Percentiles rank a stretch among this genome's conserved stretches.
phyloP scores from a whole-genome alignment of 37 sponge, comb jelly and placozoan species.

The Tethya wilhelma region DNA sequence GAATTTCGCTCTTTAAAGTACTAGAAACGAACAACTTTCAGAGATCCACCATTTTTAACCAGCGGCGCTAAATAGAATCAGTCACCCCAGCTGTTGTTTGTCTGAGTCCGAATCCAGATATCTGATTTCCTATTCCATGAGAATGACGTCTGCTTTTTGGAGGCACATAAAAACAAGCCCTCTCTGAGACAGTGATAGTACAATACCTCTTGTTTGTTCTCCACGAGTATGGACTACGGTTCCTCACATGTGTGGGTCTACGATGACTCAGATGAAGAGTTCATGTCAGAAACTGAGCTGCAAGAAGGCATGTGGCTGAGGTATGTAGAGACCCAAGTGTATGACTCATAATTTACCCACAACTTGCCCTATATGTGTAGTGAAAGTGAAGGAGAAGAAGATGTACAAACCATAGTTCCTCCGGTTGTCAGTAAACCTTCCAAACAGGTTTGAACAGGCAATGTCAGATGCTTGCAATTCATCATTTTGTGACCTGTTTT shows the following conservation, averaged over 20 bases:
- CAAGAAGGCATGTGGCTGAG: constrained; percentile 80
- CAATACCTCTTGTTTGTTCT: too few relatives aligned
- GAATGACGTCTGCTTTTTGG: too few relatives aligned
- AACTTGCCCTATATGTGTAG: background rate
- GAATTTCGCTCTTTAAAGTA: too few relatives aligned
- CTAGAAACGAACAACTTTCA: too few relatives aligned
- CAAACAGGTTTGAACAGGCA: too few relatives aligned
- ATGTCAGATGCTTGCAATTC: too few relatives aligned
- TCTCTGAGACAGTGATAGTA: too few relatives aligned
- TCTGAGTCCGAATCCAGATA: background rate
- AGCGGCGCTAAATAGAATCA: too few relatives aligned
- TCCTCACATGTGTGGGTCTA: constrained; percentile 67
- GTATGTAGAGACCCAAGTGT: background rate
- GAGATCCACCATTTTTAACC: too few relatives aligned
- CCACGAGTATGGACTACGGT: constrained; percentile 67
- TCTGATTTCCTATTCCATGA: background rate
- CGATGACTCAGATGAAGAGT: constrained; percentile 63
- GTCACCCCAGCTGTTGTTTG: background rate
- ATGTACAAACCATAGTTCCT: background rate
- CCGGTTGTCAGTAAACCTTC: background rate
- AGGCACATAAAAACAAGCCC: too few relatives aligned
- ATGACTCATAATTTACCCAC: background rate
- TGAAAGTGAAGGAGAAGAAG: background rate
- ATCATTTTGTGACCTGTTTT: too few relatives aligned
- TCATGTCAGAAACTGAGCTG: constrained; percentile 60